A percentile compares a stretch with the other conserved stretches of the same genome.
These are phyloP conservation scores for Buceros bicornis DNA, from an alignment of 2,797 vertebrate species.

Conservation along the genomic window DNA sequence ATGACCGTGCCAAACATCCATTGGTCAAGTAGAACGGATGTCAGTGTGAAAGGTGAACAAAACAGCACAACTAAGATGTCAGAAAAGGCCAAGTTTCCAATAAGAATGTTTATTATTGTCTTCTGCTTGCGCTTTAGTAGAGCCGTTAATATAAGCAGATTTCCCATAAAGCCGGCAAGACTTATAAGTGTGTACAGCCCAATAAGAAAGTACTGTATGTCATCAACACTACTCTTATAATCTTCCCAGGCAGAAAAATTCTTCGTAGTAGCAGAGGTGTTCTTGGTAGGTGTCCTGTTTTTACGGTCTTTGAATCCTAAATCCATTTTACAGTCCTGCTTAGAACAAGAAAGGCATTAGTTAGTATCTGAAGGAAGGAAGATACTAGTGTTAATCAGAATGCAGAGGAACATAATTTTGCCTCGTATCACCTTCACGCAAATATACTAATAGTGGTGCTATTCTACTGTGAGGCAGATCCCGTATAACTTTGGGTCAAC, in stretches of 20 bases:
- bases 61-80: constrained; percentile 87
- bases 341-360: constrained; percentile 60
- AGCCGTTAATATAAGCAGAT: constrained; percentile 82
- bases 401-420: not conserved
- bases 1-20: constrained; percentile 86
- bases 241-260: constrained; percentile 85
- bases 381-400: not conserved
- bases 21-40: constrained; percentile 83
- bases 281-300: constrained; percentile 76
- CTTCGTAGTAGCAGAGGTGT: constrained; percentile 66
- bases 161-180: constrained; percentile 84
- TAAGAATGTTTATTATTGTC: constrained; percentile 84
- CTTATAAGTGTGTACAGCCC: constrained; percentile 86
- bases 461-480: not conserved
- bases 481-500: not conserved
- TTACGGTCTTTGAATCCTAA: constrained; percentile 69
- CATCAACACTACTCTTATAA: constrained; percentile 83
- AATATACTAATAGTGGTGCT: not conserved
- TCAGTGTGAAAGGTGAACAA: constrained; percentile 85
- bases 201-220: constrained; percentile 86
- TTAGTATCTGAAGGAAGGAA: constrained; percentile 45
- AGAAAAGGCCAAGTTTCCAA: constrained; percentile 85
- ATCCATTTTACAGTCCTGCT: constrained; percentile 83
- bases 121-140: constrained; percentile 82
- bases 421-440: not conserved